Percentiles rank a stretch among this genome's conserved stretches.
phyloP scores from a whole-genome alignment of 30 jellyfish, hydroid and myxozoan genomes.

The Chrysaora quinquecirrha region DNA sequence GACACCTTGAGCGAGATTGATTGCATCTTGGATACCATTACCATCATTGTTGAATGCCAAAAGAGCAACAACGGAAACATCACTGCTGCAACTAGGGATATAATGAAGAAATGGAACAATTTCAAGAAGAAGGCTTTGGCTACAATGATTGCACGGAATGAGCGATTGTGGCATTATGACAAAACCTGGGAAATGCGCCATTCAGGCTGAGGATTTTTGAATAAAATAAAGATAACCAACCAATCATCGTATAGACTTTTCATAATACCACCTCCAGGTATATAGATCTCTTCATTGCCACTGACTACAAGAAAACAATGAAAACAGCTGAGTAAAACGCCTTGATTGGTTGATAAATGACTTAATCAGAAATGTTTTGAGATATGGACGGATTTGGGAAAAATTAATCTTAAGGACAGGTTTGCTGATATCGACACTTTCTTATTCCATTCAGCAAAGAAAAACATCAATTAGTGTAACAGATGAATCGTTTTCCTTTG shows the following conservation, averaged over 20 bases:
- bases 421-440: not conserved
- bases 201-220: not conserved
- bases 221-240: slow-evolving; percentile 7
- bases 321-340: not conserved
- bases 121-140: not conserved
- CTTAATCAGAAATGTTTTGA: not conserved
- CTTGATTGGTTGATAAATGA: not conserved
- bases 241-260: slow-evolving; percentile 57
- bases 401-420: not conserved
- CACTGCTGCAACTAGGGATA: slow-evolving; percentile 26
- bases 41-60: slow-evolving; percentile 68
- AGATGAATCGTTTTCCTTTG: too few relatives aligned
- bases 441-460: not conserved
- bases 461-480: too few relatives aligned
- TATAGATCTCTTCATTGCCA: slow-evolving; percentile 19
- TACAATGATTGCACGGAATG: not conserved
- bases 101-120: not conserved
- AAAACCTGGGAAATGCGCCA: not conserved
- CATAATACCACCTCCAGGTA: slow-evolving; percentile 70
- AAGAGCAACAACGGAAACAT: slow-evolving; percentile 30
- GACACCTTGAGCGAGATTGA: slow-evolving; percentile 38
- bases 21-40: slow-evolving; percentile 48
- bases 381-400: not conserved
- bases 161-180: too few relatives aligned
- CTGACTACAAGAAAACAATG: not conserved